Evolutionary conservation across 2,888 invertebrate species (phyloP).

Genomic region (Rhagium mordax): DNA sequence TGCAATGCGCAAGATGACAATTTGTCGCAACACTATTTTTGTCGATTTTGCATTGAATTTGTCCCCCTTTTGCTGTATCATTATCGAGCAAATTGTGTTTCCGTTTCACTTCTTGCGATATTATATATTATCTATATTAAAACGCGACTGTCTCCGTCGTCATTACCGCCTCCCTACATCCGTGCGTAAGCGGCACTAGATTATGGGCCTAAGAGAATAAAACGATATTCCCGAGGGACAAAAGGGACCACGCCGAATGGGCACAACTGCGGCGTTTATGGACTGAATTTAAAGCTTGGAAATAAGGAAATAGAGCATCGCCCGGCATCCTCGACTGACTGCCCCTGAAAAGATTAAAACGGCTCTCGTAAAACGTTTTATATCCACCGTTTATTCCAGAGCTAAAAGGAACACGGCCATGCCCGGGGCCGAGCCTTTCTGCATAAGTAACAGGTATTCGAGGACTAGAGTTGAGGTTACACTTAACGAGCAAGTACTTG

Average conservation of each 20-base stretch:
- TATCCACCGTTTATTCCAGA: slow-evolving; percentile 10
- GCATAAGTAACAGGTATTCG: slow-evolving; percentile 24
- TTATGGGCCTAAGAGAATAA: not conserved
- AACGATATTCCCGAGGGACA: not conserved
- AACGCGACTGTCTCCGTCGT: not conserved
- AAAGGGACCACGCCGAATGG: not conserved
- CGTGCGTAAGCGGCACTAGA: not conserved
- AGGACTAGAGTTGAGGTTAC: not conserved
- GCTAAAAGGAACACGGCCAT: slow-evolving; percentile 40
- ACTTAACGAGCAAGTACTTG: not conserved
- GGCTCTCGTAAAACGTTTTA: slow-evolving; percentile 32
- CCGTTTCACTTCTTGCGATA: not conserved
- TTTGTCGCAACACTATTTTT: no score
- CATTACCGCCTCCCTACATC: not conserved
- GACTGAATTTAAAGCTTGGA: slow-evolving; percentile 9
- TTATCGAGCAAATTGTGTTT: not conserved
- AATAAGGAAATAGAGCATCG: slow-evolving; percentile 26
- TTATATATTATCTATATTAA: not conserved
- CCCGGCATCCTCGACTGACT: not conserved
- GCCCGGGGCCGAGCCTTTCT: no score
- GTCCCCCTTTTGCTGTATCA: no score
- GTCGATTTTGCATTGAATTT: no score
- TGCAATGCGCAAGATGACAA: no score
- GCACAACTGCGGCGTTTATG: not conserved
- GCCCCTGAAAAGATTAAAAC: slow-evolving; percentile 29